phyloP scores from a whole-genome alignment of 2,888 invertebrate genomes.

The Beris chalybata region DNA sequence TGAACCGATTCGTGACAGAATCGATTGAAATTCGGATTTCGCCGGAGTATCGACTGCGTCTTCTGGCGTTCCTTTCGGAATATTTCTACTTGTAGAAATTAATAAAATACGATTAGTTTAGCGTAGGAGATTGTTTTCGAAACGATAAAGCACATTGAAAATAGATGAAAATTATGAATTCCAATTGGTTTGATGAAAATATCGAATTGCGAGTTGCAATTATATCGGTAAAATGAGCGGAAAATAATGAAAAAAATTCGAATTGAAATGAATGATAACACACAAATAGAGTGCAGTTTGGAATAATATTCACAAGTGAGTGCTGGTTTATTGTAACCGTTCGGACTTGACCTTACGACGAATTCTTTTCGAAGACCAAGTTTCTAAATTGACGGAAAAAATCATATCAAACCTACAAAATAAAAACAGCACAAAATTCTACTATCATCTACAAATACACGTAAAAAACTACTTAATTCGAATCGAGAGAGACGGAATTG shows the following conservation, averaged over 20 bases:
- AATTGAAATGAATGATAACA: not conserved
- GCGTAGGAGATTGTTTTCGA: constrained; percentile 6
- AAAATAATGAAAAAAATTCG: constrained; percentile 11
- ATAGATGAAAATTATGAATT: constrained; percentile 16
- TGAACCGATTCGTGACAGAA: constrained; percentile 54
- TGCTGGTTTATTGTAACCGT: constrained; percentile 1
- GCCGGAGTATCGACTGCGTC: constrained; percentile 31
- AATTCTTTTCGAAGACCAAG: too few relatives aligned
- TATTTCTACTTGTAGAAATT: constrained; percentile 42
- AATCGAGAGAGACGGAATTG: constrained; percentile 28
- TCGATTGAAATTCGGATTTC: constrained; percentile 50
- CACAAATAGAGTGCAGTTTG: constrained; percentile 22
- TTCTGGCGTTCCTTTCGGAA: constrained; percentile 44
- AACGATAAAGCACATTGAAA: constrained; percentile 5
- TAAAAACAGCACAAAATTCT: too few relatives aligned
- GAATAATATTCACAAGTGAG: constrained; percentile 23
- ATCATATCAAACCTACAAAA: too few relatives aligned
- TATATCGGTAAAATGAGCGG: constrained; percentile 22
- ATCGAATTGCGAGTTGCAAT: constrained; percentile 3
- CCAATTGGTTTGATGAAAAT: constrained; percentile 31
- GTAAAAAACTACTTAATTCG: constrained; percentile 34
- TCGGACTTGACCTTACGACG: not conserved
- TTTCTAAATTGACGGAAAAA: too few relatives aligned
- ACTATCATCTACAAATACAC: constrained; percentile 17
- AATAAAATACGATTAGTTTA: constrained; percentile 7